These are phyloP conservation scores for Drosophila paramelanica DNA, from an alignment of 2,888 invertebrate species.

Conservation along the genomic window DNA sequence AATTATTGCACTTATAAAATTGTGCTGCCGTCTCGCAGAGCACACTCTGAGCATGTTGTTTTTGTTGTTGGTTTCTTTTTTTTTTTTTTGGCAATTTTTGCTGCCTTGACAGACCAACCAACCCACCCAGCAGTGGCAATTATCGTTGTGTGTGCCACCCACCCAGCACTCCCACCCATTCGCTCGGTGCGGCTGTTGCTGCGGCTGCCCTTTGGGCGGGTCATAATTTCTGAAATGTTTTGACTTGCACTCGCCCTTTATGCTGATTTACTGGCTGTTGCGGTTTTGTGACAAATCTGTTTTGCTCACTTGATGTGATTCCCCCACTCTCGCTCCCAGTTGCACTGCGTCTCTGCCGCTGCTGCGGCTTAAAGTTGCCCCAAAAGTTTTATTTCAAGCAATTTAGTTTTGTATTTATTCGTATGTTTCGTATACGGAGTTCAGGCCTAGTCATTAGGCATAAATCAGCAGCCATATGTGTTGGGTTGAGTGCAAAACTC, in stretches of 20 bases:
- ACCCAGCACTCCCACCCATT: background rate
- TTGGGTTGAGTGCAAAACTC: constrained; percentile 53
- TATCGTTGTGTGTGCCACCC: constrained; percentile 58
- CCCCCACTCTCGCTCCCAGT: constrained; percentile 15
- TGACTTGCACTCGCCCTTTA: constrained; percentile 78
- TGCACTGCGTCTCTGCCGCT: background rate
- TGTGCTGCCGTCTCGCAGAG: constrained; percentile 36
- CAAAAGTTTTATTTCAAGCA: constrained; percentile 74
- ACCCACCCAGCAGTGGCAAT: constrained; percentile 57
- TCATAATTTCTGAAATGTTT: constrained; percentile 79
- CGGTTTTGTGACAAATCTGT: constrained; percentile 80
- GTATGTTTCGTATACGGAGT: constrained; percentile 35
- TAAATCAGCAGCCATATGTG: constrained; percentile 62
- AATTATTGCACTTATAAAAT: constrained; percentile 78
- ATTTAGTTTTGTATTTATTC: constrained; percentile 77
- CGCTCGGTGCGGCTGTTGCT: constrained; percentile 53
- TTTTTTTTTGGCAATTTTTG: constrained; percentile 45
- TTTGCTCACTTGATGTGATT: constrained; percentile 78
- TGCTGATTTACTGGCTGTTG: constrained; percentile 81
- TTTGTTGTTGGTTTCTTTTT: constrained; percentile 31
- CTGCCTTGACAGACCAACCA: constrained; percentile 19
- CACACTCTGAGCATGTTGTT: constrained; percentile 19
- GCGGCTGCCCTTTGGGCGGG: constrained; percentile 64
- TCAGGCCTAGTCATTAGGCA: constrained; percentile 68
- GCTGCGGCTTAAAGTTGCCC: constrained; percentile 66